Base-by-base conservation (phyloP, 2,113 vertebrate species). In the Rhadina sibilatrix region DNA sequence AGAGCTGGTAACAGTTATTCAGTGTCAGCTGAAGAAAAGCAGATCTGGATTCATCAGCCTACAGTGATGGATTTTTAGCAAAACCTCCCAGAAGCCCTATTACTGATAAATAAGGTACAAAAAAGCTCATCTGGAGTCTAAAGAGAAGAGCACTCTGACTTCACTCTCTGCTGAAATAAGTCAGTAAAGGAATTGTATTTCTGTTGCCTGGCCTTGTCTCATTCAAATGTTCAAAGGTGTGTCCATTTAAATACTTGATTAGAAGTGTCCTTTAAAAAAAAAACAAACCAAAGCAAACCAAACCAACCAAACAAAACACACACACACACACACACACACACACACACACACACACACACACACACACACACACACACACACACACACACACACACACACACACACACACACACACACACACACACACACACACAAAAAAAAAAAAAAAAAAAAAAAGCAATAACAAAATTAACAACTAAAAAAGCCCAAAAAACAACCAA, bases 11-110 rank as follows among this genome's bases (percentile, higher is more conserved):
- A 38, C 27, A 77, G 54, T 80, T 85, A 79, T 57, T 91, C 66
- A 65, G 53, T 50, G 68, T 91, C 74, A 91, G 78, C 15, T 90
- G 68, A 95, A 88, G 54, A 90, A 91, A 46, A 94, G 37, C 75
- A 93, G 75, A 82, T 49, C 59, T 47, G 30, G 75, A 59, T 74
- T 70, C 21, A 90, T 77, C 46, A 90, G 66, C 60, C 35, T 63
- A 27, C 30, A 66, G 31, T 11, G 78, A 89, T n/a, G 30, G 59
- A 93, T 59, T 80, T 95, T 85, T 86, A 92, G 31, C 74, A 72
- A 94, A 93, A 87, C 47, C 20, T 54, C 65, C 76, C 57, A 69
- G 84, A 83, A 91, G 6, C 16, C 30, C 40, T 49, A 42, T 49
- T 65, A 61, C 49, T 90, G 53, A 61, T 49, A 93, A 93, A 85